These are phyloP conservation scores for Montipora cactus DNA, from an alignment of 64 coral and sea anemone species.

Conservation along the genomic window DNA sequence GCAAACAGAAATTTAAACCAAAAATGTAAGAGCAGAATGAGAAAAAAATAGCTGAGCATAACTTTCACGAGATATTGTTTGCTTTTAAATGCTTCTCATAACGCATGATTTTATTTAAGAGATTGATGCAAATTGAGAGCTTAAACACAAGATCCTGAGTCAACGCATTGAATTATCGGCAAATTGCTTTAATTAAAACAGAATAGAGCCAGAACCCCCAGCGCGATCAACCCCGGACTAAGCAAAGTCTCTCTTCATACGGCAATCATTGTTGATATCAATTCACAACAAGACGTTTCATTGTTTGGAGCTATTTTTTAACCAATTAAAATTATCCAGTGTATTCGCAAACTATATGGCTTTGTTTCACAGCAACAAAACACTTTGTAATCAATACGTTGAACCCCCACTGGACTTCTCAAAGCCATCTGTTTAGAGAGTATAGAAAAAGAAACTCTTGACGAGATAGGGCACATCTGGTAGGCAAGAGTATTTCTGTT, in stretches of 20 bases:
- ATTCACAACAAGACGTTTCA: constrained; percentile 19
- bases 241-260: background rate
- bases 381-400: constrained; percentile 8
- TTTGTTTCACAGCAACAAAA: background rate
- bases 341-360: background rate
- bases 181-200: background rate
- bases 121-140: background rate
- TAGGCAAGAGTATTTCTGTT: too few relatives aligned
- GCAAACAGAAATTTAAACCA: background rate
- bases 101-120: background rate
- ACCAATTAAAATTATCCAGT: constrained; percentile 38
- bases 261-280: background rate
- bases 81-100: background rate
- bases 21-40: background rate
- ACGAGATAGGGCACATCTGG: background rate
- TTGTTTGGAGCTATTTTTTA: constrained; percentile 34
- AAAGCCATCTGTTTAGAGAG: background rate
- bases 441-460: background rate
- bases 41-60: background rate
- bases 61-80: background rate
- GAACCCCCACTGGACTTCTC: too few relatives aligned
- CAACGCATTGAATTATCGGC: background rate
- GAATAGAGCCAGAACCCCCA: background rate
- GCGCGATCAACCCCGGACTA: background rate
- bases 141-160: background rate